These are phyloP conservation scores for Macheiramphus alcinus DNA, from an alignment of 2,113 vertebrate species.

Conservation along the genomic window DNA sequence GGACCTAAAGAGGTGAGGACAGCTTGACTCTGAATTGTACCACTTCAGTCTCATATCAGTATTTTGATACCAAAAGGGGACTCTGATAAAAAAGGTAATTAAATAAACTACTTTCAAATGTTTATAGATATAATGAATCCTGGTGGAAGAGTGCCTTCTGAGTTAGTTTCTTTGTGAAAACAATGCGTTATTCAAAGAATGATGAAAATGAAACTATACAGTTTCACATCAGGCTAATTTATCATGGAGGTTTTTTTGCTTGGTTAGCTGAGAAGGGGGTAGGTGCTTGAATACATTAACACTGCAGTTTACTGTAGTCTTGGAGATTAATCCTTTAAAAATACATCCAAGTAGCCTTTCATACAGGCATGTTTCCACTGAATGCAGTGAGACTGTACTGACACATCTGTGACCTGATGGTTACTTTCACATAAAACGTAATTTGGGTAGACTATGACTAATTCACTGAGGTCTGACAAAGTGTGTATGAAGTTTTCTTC, in stretches of 20 bases:
- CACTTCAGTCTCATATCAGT: background rate
- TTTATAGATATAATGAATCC: background rate
- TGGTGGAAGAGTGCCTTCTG: background rate
- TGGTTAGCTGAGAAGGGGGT: background rate
- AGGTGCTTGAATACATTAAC: background rate
- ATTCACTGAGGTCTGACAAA: background rate
- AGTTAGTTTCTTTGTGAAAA: background rate
- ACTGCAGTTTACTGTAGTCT: background rate
- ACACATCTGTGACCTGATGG: background rate
- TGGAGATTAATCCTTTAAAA: background rate
- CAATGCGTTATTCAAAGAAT: background rate
- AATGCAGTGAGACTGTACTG: background rate
- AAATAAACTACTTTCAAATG: background rate
- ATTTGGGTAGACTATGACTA: background rate
- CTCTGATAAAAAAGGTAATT: background rate
- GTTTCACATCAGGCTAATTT: background rate
- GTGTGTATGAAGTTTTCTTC: background rate
- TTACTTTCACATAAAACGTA: background rate
- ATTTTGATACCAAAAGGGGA: background rate
- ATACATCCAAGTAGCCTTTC: background rate
- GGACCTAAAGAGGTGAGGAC: background rate
- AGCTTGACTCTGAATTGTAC: background rate
- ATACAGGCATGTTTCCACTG: background rate
- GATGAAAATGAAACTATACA: background rate
- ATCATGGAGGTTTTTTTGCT: background rate